Conservation (phyloP, 2,888 invertebrate genomes). For the Brachypterus glaber region DNA sequence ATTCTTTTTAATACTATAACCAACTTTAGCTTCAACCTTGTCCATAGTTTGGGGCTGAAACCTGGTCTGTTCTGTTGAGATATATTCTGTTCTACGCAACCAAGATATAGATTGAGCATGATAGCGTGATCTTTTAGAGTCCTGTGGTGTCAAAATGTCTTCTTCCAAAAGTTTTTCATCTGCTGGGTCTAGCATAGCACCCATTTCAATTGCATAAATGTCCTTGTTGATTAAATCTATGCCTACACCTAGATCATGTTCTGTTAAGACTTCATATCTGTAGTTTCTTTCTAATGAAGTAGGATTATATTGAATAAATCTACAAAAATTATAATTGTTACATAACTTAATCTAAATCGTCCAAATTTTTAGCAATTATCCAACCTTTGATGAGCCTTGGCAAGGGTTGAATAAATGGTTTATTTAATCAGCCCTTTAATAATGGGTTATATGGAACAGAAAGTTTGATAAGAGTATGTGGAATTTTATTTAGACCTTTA, state of each 20-base stretch:
- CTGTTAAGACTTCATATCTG: slow-evolving; percentile 93
- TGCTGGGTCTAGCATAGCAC: slow-evolving; percentile 71
- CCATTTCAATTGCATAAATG: slow-evolving; percentile 74
- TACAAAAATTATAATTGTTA: no score
- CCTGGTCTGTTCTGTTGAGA: slow-evolving; percentile 95
- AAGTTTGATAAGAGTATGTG: no score
- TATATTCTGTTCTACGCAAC: slow-evolving; percentile 97
- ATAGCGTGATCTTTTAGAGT: slow-evolving; percentile 83
- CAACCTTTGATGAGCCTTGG: no score
- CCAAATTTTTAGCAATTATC: no score
- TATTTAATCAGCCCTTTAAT: slow-evolving; percentile 1
- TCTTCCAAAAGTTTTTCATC: slow-evolving; percentile 95
- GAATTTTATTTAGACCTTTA: no score
- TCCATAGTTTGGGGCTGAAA: slow-evolving; percentile 95
- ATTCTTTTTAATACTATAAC: slow-evolving; percentile 94
- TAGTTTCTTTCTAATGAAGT: slow-evolving; percentile 91
- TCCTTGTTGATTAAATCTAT: slow-evolving; percentile 96
- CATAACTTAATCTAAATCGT: no score
- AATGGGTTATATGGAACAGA: slow-evolving; percentile 6
- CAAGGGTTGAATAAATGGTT: slow-evolving; percentile 23
- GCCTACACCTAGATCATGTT: slow-evolving; percentile 94
- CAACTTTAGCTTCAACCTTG: slow-evolving; percentile 98
- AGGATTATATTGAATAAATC: slow-evolving; percentile 92
- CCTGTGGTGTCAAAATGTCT: slow-evolving; percentile 80
- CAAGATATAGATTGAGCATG: slow-evolving; percentile 97